These are phyloP conservation scores for Epizoanthus rinbou DNA, from an alignment of 92 coral and sea anemone genomes.

Conservation along the genomic window DNA sequence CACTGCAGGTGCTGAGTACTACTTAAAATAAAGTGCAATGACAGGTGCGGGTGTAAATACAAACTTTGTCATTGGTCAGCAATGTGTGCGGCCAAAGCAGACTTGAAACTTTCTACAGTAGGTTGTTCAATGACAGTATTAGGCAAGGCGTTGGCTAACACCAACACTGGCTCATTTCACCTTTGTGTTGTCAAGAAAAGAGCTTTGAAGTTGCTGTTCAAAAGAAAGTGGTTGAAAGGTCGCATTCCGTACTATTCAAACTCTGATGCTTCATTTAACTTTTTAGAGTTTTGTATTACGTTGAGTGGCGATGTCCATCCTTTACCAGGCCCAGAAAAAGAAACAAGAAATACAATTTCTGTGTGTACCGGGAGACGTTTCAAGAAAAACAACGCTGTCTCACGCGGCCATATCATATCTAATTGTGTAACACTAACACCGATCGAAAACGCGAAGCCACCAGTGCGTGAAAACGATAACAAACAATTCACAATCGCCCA, in stretches of 20 bases:
- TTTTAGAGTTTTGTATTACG: conserved; percentile 16
- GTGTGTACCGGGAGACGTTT: conserved; percentile 3
- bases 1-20: too few relatives aligned
- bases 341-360: neutral
- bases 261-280: conserved; percentile 27
- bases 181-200: neutral
- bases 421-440: neutral
- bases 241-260: conserved; percentile 3
- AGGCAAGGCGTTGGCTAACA: too few relatives aligned
- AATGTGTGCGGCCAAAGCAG: too few relatives aligned
- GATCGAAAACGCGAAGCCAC: neutral
- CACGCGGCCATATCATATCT: neutral
- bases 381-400: neutral
- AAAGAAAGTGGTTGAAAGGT: neutral
- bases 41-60: too few relatives aligned
- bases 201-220: neutral
- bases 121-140: too few relatives aligned
- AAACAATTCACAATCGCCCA: conserved; percentile 23
- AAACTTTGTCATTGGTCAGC: too few relatives aligned
- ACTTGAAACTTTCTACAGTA: too few relatives aligned
- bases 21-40: too few relatives aligned
- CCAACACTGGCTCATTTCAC: neutral
- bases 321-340: conserved; percentile 9
- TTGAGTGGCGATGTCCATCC: conserved; percentile 33
- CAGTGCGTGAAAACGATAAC: conserved; percentile 10